Conservation (phyloP, 2,888 invertebrate species). For the Anticlea derivata region DNA sequence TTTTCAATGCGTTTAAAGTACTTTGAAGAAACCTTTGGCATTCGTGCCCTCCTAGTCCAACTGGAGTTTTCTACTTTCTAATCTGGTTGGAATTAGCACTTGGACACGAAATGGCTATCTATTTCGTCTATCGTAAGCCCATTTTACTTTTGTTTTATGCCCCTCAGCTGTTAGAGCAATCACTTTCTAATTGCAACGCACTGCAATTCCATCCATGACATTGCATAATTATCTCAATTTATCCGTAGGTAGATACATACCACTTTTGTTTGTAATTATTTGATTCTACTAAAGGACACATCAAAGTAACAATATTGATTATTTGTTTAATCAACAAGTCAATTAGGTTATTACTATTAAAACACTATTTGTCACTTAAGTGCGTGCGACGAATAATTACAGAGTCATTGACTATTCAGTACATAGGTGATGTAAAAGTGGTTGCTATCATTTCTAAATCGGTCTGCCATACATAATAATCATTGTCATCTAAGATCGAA, state of each 20-base stretch:
- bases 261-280: not conserved
- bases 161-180: conserved; percentile 57
- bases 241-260: too few relatives aligned
- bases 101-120: conserved; percentile 68
- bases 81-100: conserved; percentile 65
- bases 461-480: conserved; percentile 44
- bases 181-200: conserved; percentile 66
- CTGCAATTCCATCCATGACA: conserved; percentile 33
- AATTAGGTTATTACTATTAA: too few relatives aligned
- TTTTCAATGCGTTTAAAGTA: conserved; percentile 25
- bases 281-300: not conserved
- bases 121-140: conserved; percentile 58
- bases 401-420: conserved; percentile 13
- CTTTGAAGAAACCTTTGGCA: conserved; percentile 38
- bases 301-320: conserved; percentile 1
- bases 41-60: conserved; percentile 54
- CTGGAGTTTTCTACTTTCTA: conserved; percentile 73
- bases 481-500: conserved; percentile 57
- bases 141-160: conserved; percentile 68
- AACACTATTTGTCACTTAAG: not conserved
- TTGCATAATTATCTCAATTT: conserved; percentile 2
- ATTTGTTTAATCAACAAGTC: conserved; percentile 2
- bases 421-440: conserved; percentile 25
- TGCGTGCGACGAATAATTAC: conserved; percentile 6
- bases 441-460: conserved; percentile 45